These are phyloP conservation scores for Metallyticus violacea DNA, from an alignment of 2,888 invertebrate species.

Conservation along the genomic window DNA sequence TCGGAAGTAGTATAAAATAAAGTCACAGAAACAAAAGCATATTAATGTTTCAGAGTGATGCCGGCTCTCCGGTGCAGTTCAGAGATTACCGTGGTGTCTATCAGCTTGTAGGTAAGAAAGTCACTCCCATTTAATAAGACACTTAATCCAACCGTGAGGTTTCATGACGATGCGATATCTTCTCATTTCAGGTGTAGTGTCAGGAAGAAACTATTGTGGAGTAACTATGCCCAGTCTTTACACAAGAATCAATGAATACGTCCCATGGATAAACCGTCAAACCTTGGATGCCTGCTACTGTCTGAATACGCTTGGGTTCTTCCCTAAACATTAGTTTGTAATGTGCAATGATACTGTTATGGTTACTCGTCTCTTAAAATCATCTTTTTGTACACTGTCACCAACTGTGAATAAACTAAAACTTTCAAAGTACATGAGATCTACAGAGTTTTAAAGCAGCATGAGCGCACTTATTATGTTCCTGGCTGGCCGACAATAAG, in stretches of 20 bases:
- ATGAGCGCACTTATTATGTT: no score
- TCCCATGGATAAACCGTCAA: constrained; percentile 56
- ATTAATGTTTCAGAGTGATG: constrained; percentile 53
- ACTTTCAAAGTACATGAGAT: no score
- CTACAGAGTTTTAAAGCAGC: no score
- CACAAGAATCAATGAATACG: constrained; percentile 50
- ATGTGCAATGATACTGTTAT: no score
- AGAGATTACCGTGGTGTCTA: constrained; percentile 51
- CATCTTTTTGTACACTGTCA: no score
- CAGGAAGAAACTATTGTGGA: constrained; percentile 52
- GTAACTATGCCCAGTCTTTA: constrained; percentile 49
- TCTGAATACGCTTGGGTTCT: constrained; percentile 23
- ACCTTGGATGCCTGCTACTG: constrained; percentile 59
- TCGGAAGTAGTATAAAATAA: no score
- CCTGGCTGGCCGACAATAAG: no score
- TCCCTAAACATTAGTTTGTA: no score
- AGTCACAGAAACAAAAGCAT: no score
- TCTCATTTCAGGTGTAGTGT: constrained; percentile 49
- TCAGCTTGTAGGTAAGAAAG: constrained; percentile 51
- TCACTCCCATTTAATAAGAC: background rate
- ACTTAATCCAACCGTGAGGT: background rate
- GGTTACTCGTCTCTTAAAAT: no score
- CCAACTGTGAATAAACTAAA: no score
- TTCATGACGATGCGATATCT: background rate
- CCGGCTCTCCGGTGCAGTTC: constrained; percentile 55